These are phyloP conservation scores for Rhinoraja longicauda DNA, from an alignment of 2,797 vertebrate genomes.

Conservation along the genomic window DNA sequence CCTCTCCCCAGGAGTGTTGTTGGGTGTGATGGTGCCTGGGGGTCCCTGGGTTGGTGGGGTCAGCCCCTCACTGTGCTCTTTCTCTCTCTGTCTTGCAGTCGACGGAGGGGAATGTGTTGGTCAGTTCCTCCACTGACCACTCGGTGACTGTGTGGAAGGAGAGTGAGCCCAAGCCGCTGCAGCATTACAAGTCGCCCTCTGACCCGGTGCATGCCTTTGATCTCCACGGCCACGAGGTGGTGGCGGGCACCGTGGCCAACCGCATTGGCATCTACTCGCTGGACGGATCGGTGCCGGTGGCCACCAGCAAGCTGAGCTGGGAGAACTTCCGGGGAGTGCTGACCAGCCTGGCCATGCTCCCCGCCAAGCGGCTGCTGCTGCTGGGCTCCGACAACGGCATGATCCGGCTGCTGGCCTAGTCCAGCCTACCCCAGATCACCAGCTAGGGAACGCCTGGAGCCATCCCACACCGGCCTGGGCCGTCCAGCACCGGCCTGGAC, in stretches of 20 bases:
- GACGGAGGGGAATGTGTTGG: conserved; percentile 78
- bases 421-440: background rate
- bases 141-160: conserved; percentile 91
- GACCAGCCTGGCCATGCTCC: conserved; percentile 86
- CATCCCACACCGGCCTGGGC: too few species aligned
- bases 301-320: conserved; percentile 86
- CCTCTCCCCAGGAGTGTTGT: too few species aligned
- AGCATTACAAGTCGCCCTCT: conserved; percentile 83
- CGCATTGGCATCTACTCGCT: conserved; percentile 91
- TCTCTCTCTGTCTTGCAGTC: conserved; percentile 59
- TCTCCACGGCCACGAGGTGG: conserved; percentile 81
- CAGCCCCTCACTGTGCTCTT: too few species aligned
- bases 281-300: conserved; percentile 72
- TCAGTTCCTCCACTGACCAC: conserved; percentile 92
- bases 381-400: conserved; percentile 91
- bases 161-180: conserved; percentile 83
- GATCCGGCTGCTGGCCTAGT: conserved; percentile 79
- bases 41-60: too few species aligned
- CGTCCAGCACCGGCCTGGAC: too few species aligned
- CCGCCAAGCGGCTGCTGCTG: conserved; percentile 88
- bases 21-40: too few species aligned
- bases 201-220: conserved; percentile 91
- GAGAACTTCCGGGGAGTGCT: conserved; percentile 97
- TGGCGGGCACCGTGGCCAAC: conserved; percentile 89
- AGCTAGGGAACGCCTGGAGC: too few species aligned